Evolutionary conservation across 2,113 vertebrate genomes (phyloP), one percentile per base, ranked within the genome.

Genomic region (Cryptotis parvus): DNA sequence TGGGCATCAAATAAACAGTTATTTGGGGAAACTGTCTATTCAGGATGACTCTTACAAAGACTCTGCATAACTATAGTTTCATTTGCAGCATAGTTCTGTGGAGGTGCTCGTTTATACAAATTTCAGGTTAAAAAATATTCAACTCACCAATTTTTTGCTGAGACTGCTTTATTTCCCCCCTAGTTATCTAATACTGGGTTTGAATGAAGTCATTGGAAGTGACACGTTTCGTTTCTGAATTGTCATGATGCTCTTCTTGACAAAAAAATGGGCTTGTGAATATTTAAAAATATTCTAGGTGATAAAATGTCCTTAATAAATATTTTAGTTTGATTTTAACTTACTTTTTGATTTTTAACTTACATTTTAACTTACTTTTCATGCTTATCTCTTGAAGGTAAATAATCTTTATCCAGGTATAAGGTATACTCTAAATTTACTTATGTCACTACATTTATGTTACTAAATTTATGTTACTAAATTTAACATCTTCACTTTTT

Each of bases 251-350:
- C 61, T 80, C 68, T 94, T 93, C 61, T 78, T 86, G 78, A 90
- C 31, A 61, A 68, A 29, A n/a, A 41, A 88, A 68, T 91, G 52
- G 83, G 41, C 83, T 95, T 55, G 52, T 93, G 74, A 92, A 91
- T 90, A 94, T 87, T 93, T 92, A 74, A 93, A 96, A 95, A 91
- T 87, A 89, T 24, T 83, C 43, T 81, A 87, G 61, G 55, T 95
- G 85, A 92, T 83, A 92, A 79, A 58, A 84, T 80, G 41, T 20
- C n/a, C 70, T 96, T 89, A 91, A 74, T 87, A 94, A 92, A 72
- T 83, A 73, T 78, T 79, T 89, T 76, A 94, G 31, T 84, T 89
- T 86, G 76, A 31, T 58, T 75, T 31, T n/a, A n/a, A n/a, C n/a
- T n/a, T n/a, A n/a, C n/a, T n/a, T n/a, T n/a, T n/a, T n/a, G n/a